Conservation (phyloP, 2,113 vertebrate species). For the Bombycilla garrulus region DNA sequence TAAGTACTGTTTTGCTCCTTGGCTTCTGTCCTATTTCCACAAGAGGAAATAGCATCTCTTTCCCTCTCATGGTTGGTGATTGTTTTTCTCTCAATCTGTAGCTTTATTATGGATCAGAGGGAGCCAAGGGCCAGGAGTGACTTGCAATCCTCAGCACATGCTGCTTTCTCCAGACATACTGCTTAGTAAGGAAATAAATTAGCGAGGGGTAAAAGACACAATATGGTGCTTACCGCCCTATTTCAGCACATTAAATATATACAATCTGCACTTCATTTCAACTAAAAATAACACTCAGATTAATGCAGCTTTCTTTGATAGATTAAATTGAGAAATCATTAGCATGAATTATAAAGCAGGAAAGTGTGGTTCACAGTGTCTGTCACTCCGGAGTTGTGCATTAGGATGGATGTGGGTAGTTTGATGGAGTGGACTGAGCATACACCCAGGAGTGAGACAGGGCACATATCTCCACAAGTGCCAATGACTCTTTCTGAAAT, state of each 20-base stretch:
- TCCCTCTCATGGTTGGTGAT: neutral
- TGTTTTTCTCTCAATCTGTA: conserved; percentile 42
- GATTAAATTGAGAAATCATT: neutral
- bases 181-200: conserved; percentile 10
- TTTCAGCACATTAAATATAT: neutral
- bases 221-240: neutral
- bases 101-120: conserved; percentile 11
- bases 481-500: neutral
- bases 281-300: conserved; percentile 11
- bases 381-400: neutral
- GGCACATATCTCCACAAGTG: accelerated
- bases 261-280: neutral
- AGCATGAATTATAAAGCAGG: neutral
- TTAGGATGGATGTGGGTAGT: neutral
- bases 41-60: conserved; percentile 26
- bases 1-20: conserved; percentile 13
- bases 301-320: neutral
- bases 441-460: neutral
- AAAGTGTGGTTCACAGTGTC: neutral
- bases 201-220: neutral
- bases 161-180: neutral
- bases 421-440: neutral
- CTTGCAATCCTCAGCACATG: neutral
- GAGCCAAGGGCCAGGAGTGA: conserved; percentile 13
- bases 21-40: conserved; percentile 22